A percentile compares a stretch with the other conserved stretches of the same genome.
phyloP scores from a whole-genome alignment of 1,140 invertebrate genomes.

The Danaus melanippus region DNA sequence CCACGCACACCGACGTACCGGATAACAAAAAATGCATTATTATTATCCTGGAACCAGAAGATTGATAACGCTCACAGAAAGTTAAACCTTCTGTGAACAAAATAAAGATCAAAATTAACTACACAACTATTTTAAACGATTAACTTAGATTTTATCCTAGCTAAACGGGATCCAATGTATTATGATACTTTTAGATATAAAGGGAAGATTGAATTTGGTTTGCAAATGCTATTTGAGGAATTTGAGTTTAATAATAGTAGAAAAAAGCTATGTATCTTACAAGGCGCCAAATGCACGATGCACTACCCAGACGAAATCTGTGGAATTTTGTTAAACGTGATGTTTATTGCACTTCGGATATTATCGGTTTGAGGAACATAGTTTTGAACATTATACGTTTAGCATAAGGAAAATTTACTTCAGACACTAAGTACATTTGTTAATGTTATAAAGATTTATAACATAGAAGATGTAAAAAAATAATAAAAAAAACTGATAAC shows the following conservation, averaged over 20 bases:
- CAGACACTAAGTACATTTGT: no score
- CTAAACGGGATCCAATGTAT: conserved; percentile 13
- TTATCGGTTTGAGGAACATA: conserved; percentile 17
- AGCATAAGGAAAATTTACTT: no score
- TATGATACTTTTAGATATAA: conserved; percentile 16
- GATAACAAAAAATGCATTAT: conserved; percentile 66
- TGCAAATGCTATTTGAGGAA: conserved; percentile 33
- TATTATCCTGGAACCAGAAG: conserved; percentile 62
- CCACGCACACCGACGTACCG: conserved; percentile 61
- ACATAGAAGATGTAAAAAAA: no score
- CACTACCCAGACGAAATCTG: conserved; percentile 42
- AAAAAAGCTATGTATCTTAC: conserved; percentile 54
- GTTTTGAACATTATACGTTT: no score
- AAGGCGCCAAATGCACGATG: conserved; percentile 65
- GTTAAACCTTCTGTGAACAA: conserved; percentile 18
- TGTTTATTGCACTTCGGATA: conserved; percentile 23
- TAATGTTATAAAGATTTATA: no score
- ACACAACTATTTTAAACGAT: conserved; percentile 34
- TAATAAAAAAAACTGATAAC: no score
- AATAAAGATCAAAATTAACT: conserved; percentile 12
- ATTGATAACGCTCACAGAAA: conserved; percentile 20
- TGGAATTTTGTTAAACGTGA: conserved; percentile 38
- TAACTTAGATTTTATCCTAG: conserved; percentile 61
- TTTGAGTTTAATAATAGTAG: conserved; percentile 61
- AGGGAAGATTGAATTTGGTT: conserved; percentile 23